Conservation (phyloP, 2,888 invertebrate species). For the Chelonus formosanus region DNA sequence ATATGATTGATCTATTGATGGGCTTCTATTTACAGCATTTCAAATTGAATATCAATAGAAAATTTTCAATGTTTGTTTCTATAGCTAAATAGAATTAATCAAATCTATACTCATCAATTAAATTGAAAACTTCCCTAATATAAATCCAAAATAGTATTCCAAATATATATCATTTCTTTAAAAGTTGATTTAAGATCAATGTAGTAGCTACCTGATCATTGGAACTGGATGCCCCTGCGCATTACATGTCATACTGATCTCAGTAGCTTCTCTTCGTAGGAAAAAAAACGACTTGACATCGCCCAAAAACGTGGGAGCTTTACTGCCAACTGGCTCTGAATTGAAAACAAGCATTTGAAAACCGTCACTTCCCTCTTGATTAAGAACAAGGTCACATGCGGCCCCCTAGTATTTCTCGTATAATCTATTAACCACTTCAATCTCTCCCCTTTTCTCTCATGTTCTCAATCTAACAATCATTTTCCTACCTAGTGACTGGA, state of each 20-base stretch:
- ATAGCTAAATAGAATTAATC: too few species aligned
- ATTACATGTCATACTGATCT: conserved; percentile 73
- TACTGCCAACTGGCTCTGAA: conserved; percentile 54
- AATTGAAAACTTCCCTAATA: too few species aligned
- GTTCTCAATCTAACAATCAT: conserved; percentile 15
- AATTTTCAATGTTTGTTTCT: too few species aligned
- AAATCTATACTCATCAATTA: too few species aligned
- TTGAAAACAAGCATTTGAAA: conserved; percentile 20
- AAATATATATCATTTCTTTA: too few species aligned
- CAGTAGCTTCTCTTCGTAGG: conserved; percentile 43
- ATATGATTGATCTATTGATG: too few species aligned
- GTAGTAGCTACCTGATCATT: conserved; percentile 71
- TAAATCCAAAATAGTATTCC: too few species aligned
- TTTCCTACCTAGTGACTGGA: conserved; percentile 65
- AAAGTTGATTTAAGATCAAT: too few species aligned
- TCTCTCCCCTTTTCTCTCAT: not conserved
- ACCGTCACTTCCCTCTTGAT: conserved; percentile 18
- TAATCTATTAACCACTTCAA: conserved; percentile 8
- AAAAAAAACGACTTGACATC: conserved; percentile 54
- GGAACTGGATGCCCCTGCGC: conserved; percentile 79
- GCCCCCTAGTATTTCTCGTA: conserved; percentile 23
- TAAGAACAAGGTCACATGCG: conserved; percentile 23
- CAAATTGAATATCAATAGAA: too few species aligned
- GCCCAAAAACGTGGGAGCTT: conserved; percentile 53
- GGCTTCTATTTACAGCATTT: too few species aligned